Conservation (phyloP, 1,140 invertebrate species). For the Drosophila pallidifrons region DNA sequence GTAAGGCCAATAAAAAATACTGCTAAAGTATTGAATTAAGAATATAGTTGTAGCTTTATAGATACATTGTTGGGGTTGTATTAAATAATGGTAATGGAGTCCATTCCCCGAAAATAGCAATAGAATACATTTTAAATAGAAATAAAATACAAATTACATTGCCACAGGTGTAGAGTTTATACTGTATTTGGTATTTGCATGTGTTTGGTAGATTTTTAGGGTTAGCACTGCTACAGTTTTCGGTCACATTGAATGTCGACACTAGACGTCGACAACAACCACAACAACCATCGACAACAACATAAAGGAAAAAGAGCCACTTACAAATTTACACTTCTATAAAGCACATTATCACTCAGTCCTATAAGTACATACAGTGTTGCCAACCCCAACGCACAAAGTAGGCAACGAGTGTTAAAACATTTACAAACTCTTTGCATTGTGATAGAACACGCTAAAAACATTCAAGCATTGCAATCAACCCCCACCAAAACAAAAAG, state of each 20-base stretch:
- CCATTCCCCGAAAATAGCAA: too few species aligned
- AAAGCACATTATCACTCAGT: constrained; percentile 22
- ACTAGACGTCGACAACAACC: constrained; percentile 22
- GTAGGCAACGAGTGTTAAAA: neutral
- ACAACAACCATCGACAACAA: neutral
- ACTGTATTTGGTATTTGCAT: neutral
- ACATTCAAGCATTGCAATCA: constrained; percentile 15
- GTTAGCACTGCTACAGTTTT: neutral
- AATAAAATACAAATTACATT: too few species aligned
- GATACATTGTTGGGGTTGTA: too few species aligned
- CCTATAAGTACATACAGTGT: too few species aligned
- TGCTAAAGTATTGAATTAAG: too few species aligned
- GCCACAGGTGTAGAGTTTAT: neutral
- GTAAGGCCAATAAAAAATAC: too few species aligned
- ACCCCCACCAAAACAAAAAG: constrained; percentile 72
- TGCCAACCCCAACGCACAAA: neutral
- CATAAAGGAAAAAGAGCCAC: constrained; percentile 6
- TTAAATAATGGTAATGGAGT: too few species aligned
- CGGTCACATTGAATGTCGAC: constrained; percentile 28
- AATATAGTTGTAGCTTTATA: too few species aligned
- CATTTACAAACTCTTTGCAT: neutral
- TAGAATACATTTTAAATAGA: too few species aligned
- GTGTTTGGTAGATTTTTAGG: neutral
- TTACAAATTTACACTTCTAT: constrained; percentile 12
- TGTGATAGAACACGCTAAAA: constrained; percentile 8